A percentile compares a stretch with the other conserved stretches of the same genome.
These are phyloP conservation scores for Steinernema scapterisci DNA, from an alignment of 2,888 invertebrate species.

Conservation along the genomic window DNA sequence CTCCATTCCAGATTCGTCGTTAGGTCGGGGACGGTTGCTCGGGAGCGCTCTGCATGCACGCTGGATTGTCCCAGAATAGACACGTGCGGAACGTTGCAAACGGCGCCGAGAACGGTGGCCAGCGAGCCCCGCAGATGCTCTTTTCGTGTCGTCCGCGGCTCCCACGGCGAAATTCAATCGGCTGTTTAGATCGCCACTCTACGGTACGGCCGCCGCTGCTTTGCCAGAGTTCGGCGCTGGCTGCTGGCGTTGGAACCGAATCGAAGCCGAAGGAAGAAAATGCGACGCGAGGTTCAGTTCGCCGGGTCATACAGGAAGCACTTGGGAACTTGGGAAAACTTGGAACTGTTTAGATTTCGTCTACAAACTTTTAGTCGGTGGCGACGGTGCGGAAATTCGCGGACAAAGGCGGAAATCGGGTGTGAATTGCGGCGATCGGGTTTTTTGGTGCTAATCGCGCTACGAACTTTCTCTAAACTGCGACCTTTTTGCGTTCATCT, in stretches of 20 bases:
- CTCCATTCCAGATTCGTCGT: too few species aligned
- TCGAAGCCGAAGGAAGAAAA: conserved; percentile 6
- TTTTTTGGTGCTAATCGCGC: too few species aligned
- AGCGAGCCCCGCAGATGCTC: not conserved
- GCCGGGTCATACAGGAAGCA: too few species aligned
- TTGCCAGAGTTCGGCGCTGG: not conserved
- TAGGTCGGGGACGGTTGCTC: too few species aligned
- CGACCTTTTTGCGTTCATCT: not conserved
- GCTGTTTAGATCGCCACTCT: not conserved
- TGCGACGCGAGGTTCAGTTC: not conserved
- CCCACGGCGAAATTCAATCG: conserved; percentile 13
- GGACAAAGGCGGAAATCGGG: not conserved
- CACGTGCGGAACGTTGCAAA: not conserved
- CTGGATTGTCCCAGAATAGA: too few species aligned
- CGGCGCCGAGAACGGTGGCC: not conserved
- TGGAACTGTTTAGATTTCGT: not conserved
- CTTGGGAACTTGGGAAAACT: not conserved
- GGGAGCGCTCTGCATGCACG: too few species aligned
- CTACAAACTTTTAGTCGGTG: too few species aligned
- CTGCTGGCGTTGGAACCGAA: not conserved
- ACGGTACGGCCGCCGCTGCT: not conserved
- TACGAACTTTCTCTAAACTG: too few species aligned
- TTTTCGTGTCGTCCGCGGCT: not conserved
- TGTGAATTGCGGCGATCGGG: too few species aligned
- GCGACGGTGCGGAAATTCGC: not conserved